These are phyloP conservation scores for Campylorhamphus procurvoides DNA, from an alignment of 2,113 vertebrate species.

Conservation along the genomic window DNA sequence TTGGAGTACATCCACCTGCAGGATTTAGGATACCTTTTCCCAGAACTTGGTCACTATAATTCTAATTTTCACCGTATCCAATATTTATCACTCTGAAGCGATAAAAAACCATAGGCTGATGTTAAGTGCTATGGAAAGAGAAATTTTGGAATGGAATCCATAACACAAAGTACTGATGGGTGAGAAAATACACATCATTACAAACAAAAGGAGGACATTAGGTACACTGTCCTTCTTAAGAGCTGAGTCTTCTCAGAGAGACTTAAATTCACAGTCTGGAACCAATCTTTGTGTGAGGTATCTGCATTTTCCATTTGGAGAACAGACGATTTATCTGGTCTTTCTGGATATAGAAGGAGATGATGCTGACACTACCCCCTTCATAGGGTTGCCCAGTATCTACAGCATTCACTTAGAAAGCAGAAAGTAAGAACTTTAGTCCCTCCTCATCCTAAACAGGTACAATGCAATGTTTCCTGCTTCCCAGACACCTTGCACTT, in stretches of 20 bases:
- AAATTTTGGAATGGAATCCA: neutral
- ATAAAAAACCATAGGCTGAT: neutral
- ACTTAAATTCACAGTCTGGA: neutral
- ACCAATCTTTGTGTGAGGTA: neutral
- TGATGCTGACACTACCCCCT: neutral
- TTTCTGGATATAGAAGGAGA: neutral
- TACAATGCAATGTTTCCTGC: neutral
- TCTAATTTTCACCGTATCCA: neutral
- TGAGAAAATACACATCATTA: accelerated
- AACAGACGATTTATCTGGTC: neutral
- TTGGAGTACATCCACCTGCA: neutral
- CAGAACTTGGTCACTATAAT: neutral
- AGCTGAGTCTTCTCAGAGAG: neutral
- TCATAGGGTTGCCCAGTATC: neutral
- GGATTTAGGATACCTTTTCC: neutral
- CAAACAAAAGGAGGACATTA: neutral
- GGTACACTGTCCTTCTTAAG: neutral
- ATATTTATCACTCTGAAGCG: neutral
- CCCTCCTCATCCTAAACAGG: neutral
- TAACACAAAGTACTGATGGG: neutral
- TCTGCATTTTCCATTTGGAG: neutral
- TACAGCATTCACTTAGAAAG: neutral
- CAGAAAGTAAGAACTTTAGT: neutral
- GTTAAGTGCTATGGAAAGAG: neutral
- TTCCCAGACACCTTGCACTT: neutral